Conservation (phyloP, 1,140 invertebrate species). For the Saccostrea glomerata region DNA sequence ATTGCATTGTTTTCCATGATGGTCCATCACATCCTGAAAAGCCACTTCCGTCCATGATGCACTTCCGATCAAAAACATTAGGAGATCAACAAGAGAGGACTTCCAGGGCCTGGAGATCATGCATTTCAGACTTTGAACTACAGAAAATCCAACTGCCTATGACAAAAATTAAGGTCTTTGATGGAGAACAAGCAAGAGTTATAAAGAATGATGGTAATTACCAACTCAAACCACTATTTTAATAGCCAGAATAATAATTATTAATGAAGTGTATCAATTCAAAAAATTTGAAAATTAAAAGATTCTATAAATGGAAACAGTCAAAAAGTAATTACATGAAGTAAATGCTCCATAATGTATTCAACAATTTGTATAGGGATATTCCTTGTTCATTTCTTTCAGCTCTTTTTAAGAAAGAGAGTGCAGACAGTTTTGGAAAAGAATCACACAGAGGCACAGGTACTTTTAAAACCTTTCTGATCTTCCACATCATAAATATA, state of each 20-base stretch:
- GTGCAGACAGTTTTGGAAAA: neutral
- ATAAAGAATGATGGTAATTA: neutral
- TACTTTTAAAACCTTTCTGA: neutral
- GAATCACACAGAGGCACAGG: neutral
- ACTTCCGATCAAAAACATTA: neutral
- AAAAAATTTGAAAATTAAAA: neutral
- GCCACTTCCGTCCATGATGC: neutral
- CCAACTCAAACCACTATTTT: neutral
- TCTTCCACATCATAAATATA: neutral
- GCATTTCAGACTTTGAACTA: neutral
- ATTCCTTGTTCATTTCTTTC: neutral
- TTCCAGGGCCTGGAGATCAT: neutral
- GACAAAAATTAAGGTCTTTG: neutral
- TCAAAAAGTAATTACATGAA: neutral
- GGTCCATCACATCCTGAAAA: slow-evolving; percentile 14
- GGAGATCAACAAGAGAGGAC: neutral
- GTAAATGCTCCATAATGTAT: neutral
- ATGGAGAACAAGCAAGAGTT: neutral
- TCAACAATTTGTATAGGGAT: neutral
- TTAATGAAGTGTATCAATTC: neutral
- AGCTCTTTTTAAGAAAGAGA: neutral
- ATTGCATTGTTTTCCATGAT: slow-evolving; percentile 41
- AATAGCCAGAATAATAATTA: neutral
- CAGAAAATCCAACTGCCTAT: neutral
- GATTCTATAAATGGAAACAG: neutral